Conservation (phyloP, 2,888 invertebrate genomes). For the Arrhopalites spinosus region DNA sequence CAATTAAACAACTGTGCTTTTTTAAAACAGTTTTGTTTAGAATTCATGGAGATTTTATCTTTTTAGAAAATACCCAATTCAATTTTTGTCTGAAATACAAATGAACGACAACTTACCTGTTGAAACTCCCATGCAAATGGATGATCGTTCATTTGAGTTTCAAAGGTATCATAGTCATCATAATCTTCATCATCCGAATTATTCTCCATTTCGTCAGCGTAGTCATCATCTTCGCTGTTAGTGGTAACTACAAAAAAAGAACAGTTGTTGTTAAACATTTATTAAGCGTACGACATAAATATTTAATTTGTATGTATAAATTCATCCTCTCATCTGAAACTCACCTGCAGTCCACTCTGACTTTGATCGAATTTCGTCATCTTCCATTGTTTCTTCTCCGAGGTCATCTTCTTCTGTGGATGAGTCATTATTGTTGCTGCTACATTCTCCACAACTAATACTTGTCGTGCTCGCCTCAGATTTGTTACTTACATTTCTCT, state of each 20-base stretch:
- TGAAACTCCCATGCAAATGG: constrained; percentile 69
- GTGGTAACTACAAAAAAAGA: no score
- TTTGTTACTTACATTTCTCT: constrained; percentile 52
- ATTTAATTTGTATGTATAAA: no score
- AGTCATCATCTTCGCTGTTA: constrained; percentile 68
- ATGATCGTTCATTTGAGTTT: constrained; percentile 62
- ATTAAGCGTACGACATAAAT: no score
- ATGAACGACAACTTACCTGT: constrained; percentile 64
- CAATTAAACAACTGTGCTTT: neutral
- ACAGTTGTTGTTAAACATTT: no score
- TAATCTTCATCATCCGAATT: constrained; percentile 74
- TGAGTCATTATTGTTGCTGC: constrained; percentile 54
- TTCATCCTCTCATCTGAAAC: no score
- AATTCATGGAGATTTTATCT: neutral
- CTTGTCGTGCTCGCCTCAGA: constrained; percentile 54
- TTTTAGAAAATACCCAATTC: no score
- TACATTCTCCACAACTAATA: constrained; percentile 51
- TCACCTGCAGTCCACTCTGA: constrained; percentile 85
- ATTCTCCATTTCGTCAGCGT: constrained; percentile 70
- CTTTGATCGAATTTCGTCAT: constrained; percentile 54
- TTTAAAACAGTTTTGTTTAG: neutral
- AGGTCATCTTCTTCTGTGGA: constrained; percentile 44
- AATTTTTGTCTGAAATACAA: no score
- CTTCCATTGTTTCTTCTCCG: constrained; percentile 37
- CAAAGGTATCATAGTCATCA: constrained; percentile 60